Evolutionary conservation across 2,888 invertebrate species (phyloP), one percentile per base, ranked within the genome.

Genomic region (Oscheius sp.): DNA sequence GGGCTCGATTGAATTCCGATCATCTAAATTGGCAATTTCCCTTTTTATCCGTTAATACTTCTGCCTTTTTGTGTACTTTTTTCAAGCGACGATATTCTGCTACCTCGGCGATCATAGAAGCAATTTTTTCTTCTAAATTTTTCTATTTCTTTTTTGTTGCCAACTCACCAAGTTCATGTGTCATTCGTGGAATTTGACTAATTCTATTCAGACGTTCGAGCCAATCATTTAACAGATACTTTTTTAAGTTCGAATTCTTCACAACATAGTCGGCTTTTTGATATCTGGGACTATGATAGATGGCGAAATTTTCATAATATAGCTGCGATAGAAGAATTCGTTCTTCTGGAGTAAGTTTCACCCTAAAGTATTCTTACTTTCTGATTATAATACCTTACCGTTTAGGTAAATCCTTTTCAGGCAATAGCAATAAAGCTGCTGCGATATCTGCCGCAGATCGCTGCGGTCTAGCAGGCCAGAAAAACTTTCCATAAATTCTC

Each of bases 291-390:
- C 28, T 30, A 20, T 47, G 49, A 47, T 62, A 62, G 20, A 62
- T 9, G 8, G 32, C 17, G 22, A 62, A 62, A 26, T 62, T 22
- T 20, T 62, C 62, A n/a, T 62, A 49, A 22, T 47, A 47, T 17
- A 62, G 24, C 12, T 62, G 62, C 12, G 62, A 30, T 32, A 62
- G 49, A 17, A 62, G 36, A 12, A 62, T 45, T 12, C 32, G n/a
- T 36, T 62, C 62, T 22, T 47, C 47, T 1, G 47, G 47, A 8
- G 24, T n/a, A 33, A 62, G 24, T 24, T 62, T 62, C 5, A 20
- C 20, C 41, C 4, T n/a, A n/a, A 17, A 62, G 36, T 8, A 62
- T 45, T 12, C 32, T 30, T 36, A 49, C 62, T 22, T 47, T 33
- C 1, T 30, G 47, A 8, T 22, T n/a, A 33, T 49, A 32, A 20